Conservation (phyloP, 2,797 vertebrate species). For the Pipistrellus nathusii region DNA sequence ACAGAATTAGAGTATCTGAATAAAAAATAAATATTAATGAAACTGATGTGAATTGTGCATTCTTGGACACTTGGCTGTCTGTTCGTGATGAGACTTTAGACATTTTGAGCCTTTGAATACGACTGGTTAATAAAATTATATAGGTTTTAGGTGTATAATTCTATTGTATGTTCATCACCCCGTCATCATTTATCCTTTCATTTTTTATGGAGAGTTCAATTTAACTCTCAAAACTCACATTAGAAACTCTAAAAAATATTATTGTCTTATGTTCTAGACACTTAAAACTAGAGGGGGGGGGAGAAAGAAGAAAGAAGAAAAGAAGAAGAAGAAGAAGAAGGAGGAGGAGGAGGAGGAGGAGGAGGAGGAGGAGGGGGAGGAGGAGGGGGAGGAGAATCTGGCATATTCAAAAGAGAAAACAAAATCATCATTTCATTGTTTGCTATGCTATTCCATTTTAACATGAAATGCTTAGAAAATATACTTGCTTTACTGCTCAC, state of each 20-base stretch:
- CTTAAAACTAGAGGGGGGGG: neutral
- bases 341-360: too few relatives aligned
- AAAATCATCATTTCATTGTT: neutral
- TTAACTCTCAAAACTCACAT: constrained; percentile 24
- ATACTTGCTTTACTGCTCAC: neutral
- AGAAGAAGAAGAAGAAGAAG: too few relatives aligned
- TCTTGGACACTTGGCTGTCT: neutral
- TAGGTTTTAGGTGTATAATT: neutral
- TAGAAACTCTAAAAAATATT: constrained; percentile 18
- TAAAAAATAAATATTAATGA: neutral
- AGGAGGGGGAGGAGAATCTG: neutral
- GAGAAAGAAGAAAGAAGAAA: neutral
- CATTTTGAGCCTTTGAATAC: neutral
- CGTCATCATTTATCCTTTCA: neutral
- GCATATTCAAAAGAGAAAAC: neutral
- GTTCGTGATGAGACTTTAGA: neutral
- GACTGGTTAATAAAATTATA: neutral
- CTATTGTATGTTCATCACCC: neutral
- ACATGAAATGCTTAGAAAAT: neutral
- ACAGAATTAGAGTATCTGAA: neutral
- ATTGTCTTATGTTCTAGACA: neutral
- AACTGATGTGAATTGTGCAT: neutral
- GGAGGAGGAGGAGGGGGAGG: too few relatives aligned
- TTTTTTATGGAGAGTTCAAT: neutral
- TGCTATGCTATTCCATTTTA: neutral